Conservation (phyloP, 2,797 vertebrate genomes). For the Carduelis carduelis region DNA sequence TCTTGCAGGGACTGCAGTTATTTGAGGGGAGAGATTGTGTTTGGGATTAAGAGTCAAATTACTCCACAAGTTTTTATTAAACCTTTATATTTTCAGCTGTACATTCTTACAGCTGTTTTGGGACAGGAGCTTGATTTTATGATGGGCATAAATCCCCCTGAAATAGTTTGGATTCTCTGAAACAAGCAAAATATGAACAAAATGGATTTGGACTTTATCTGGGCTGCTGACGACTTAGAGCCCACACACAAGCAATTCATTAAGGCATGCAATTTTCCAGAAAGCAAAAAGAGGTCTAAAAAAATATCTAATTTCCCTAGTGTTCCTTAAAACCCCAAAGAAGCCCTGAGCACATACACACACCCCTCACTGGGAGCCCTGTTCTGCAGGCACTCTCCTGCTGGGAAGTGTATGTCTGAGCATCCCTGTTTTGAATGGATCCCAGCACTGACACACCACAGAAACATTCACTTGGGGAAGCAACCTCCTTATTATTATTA, state of each 20-base stretch:
- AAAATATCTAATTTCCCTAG: not conserved
- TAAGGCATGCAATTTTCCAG: not conserved
- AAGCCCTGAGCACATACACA: not conserved
- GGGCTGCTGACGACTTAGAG: not conserved
- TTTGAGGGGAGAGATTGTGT: constrained; percentile 35
- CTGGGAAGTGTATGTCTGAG: accelerated
- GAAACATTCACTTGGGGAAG: not conserved
- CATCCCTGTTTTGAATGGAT: not conserved
- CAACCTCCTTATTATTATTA: not conserved
- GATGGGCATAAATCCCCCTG: not conserved
- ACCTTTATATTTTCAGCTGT: constrained; percentile 30
- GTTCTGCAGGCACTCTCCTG: not conserved
- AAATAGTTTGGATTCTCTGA: not conserved
- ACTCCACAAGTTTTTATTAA: constrained; percentile 36
- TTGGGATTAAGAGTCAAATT: constrained; percentile 59
- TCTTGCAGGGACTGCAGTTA: constrained; percentile 28
- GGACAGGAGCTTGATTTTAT: constrained; percentile 12
- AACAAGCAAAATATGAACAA: not conserved
- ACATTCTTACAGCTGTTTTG: not conserved
- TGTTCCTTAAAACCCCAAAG: not conserved
- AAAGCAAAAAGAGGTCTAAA: not conserved
- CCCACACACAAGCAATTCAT: not conserved
- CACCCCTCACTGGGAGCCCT: accelerated
- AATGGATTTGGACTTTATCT: constrained; percentile 15
- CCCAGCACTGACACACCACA: not conserved